A percentile compares a stretch with the other conserved stretches of the same genome.
phyloP scores from a whole-genome alignment of 2,113 vertebrate genomes.

The Tachysurus fulvidraco region DNA sequence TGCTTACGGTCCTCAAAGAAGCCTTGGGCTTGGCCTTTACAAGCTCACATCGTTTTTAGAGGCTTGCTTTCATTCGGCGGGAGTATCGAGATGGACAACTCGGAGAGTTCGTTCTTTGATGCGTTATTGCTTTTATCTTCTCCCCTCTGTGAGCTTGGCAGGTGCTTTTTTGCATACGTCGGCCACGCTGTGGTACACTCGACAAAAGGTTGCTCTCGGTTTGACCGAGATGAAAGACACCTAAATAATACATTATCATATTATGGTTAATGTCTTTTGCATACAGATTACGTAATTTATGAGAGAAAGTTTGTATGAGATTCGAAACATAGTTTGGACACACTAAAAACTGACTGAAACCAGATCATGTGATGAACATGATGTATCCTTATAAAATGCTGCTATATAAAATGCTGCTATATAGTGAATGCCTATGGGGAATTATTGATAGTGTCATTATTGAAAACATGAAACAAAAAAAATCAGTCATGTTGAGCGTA shows the following conservation, averaged over 20 bases:
- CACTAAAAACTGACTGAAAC: not conserved
- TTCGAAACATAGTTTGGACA: not conserved
- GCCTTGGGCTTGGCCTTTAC: conserved; percentile 21
- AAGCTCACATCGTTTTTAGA: conserved; percentile 25
- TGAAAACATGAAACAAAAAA: not conserved
- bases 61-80: conserved; percentile 26
- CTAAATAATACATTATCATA: conserved; percentile 46
- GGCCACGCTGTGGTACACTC: conserved; percentile 10
- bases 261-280: not conserved
- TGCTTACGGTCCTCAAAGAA: conserved; percentile 40
- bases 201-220: conserved; percentile 22
- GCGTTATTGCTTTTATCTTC: conserved; percentile 53
- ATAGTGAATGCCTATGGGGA: not conserved
- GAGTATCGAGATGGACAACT: conserved; percentile 33
- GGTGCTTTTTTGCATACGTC: conserved; percentile 52
- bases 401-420: not conserved
- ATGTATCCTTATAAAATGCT: not conserved
- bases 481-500: not conserved
- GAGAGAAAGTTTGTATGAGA: not conserved
- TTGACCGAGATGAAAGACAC: conserved; percentile 29
- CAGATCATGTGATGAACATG: not conserved
- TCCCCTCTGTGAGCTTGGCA: conserved; percentile 31
- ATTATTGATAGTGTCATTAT: not conserved
- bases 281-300: not conserved
- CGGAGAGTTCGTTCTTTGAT: conserved; percentile 45